Base-by-base conservation (phyloP, 2,113 vertebrate genomes). In the Tonatia bakeri region DNA sequence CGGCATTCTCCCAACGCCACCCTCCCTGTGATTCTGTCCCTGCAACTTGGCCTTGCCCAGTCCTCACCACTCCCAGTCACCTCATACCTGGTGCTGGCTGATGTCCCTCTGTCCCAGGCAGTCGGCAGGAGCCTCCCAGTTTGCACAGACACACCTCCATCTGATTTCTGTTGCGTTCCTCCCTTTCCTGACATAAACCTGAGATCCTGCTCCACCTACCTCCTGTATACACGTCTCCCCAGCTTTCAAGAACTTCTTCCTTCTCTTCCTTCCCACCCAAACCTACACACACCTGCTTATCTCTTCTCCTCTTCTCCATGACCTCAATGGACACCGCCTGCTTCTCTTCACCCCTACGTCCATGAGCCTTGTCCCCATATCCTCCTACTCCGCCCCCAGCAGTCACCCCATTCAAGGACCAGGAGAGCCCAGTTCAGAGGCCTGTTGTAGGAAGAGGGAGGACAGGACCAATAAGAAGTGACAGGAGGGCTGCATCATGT, bases 1-100 rank as follows among this genome's bases (percentile, higher is more conserved):
- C 13, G 8, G 40, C n/a, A 73, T 7, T 33, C 45, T 72, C 45
- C 81, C 9, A 12, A 20, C 13, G n/a, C 81, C 43, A 15, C 1
- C 0, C 14, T 38, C 40, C 70, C 70, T 81, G 3, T 33, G 31
- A 69, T 52, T 81, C 11, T 36, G 20, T 72, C n/a, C 43, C 61
- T 33, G 80, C 7, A 7, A 20, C 2, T 1, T 8, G 15, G 11
- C 5, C 50, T 50, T 20, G 1, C 43, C 26, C 52, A 83, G 28
- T 43, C 26, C 31, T 67, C 76, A 36, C 7, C 17, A 22, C 33
- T 50, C 59, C 59, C 19, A 5, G 45, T 14, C 11, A 43, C 33
- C 28, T 33, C 0, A 1, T 16, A 59, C 52, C 70, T 45, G 24
- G 2, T 79, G 59, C 50, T 2, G 20, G n/a, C 36, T 4, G 0